Base-by-base conservation (phyloP, 2,888 invertebrate species). In the Meghimatium bilineatum region DNA sequence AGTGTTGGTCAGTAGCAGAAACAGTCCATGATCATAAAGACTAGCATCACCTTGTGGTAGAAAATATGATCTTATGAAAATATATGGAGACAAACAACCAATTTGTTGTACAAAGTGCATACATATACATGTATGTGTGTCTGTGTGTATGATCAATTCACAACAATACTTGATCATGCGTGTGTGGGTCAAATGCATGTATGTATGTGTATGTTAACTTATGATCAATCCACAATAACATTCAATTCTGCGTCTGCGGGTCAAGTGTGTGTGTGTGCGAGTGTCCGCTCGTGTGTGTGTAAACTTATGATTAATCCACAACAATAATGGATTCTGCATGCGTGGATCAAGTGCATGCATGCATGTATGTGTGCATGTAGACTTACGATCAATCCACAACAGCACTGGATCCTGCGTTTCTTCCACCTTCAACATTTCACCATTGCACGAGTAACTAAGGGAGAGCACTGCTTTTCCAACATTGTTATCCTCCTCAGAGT, bases 391-490 rank as follows among this genome's bases (percentile, higher is more conserved):
- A 82, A 88, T 85, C 88, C 88, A 88, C 85, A 88, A 69, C 56
- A 85, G 80, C 17, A 88, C 80, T 10, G 88, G 88, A 36, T 88
- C 85, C 6, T 76, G 29, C 3, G 88, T 44, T 44, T 84, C 80
- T 29, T 83, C 79, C 26, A 86, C 86, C 1, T 66, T 32, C 34
- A 87, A 74, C 69, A 80, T 83, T 69, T 85, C 74, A 12, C 84
- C 87, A 12, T 86, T 84, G 82, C 87, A 87, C 10, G 86, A 84
- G 80, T 87, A 87, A 49, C 86, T 90, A 14, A 90, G 84, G 10
- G 86, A 86, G 29, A 89, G 81, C 82, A 90, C 89, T 0, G 89
- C 89, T 69, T 88, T 87, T 20, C 89, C 89, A 34, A 87, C 87
- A 67, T 74, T 86, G 44, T 82, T 85, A 38, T 77, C 63, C 52